phyloP scores from a whole-genome alignment of 2,888 invertebrate genomes.

The Drosophila birchii region DNA sequence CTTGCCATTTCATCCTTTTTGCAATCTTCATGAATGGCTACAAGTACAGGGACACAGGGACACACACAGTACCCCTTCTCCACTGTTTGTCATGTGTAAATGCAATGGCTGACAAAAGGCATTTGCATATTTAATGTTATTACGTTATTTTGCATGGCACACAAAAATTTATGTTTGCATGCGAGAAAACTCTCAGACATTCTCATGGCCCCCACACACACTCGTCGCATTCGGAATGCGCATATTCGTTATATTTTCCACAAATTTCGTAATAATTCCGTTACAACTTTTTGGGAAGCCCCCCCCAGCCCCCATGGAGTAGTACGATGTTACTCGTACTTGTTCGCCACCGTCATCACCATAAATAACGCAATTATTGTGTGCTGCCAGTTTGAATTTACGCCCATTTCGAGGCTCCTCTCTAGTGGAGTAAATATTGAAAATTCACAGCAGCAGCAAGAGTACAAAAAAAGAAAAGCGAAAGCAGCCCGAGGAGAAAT shows the following conservation, averaged over 20 bases:
- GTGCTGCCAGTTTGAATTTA: constrained; percentile 76
- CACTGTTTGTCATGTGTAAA: constrained; percentile 65
- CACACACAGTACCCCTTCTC: not conserved
- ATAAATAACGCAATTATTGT: constrained; percentile 79
- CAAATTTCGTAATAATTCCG: constrained; percentile 74
- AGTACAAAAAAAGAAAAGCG: constrained; percentile 24
- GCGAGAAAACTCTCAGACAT: constrained; percentile 47
- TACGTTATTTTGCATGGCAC: constrained; percentile 78
- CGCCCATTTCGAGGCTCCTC: constrained; percentile 49
- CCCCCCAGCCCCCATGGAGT: not conserved
- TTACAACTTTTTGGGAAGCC: constrained; percentile 68
- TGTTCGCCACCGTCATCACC: constrained; percentile 62
- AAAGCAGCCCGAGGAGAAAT: constrained; percentile 33
- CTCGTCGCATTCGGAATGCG: constrained; percentile 43
- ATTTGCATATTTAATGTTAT: constrained; percentile 80
- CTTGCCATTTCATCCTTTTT: constrained; percentile 12
- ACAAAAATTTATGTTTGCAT: constrained; percentile 80
- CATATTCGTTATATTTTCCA: constrained; percentile 62
- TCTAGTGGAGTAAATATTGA: constrained; percentile 61
- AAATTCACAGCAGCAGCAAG: constrained; percentile 45
- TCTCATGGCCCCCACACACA: constrained; percentile 19
- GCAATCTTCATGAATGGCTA: constrained; percentile 45
- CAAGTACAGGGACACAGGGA: constrained; percentile 23
- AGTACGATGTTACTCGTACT: constrained; percentile 21
- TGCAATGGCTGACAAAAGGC: constrained; percentile 78